Evolutionary conservation across 2,113 vertebrate species (phyloP).

Genomic region (Pithys albifrons): DNA sequence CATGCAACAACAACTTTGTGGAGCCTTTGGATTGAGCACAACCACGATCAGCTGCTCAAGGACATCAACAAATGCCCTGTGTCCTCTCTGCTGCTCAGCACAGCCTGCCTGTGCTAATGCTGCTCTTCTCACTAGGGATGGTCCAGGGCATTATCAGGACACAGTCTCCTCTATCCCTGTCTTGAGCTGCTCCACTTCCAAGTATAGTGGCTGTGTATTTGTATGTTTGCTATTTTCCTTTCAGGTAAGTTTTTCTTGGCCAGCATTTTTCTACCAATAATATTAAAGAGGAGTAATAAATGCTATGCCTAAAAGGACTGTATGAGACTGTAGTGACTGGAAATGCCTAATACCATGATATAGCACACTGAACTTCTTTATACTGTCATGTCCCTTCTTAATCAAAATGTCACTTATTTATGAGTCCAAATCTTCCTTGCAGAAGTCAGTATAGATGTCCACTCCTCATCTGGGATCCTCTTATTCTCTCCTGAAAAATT

Average conservation of each 20-base stretch:
- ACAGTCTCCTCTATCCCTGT: background rate
- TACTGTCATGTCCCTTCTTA: background rate
- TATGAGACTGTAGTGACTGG: background rate
- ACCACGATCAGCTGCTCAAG: conserved; percentile 10
- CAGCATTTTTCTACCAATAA: background rate
- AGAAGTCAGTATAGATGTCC: background rate
- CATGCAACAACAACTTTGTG: background rate
- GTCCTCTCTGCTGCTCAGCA: background rate
- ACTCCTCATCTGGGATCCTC: background rate
- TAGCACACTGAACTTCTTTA: background rate
- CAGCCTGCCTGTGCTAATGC: background rate
- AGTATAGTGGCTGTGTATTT: background rate
- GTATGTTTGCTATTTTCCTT: background rate
- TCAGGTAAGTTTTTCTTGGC: accelerated
- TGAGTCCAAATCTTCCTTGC: background rate
- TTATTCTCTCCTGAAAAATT: background rate
- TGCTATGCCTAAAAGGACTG: background rate
- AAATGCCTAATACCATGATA: background rate
- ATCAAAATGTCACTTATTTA: background rate
- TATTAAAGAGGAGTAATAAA: background rate
- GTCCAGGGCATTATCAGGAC: background rate
- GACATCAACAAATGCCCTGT: background rate
- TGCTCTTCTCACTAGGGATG: background rate
- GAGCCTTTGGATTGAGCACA: background rate
- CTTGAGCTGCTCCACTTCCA: background rate